Conservation (phyloP, 2,797 vertebrate species). For the Dromococcyx pavoninus region DNA sequence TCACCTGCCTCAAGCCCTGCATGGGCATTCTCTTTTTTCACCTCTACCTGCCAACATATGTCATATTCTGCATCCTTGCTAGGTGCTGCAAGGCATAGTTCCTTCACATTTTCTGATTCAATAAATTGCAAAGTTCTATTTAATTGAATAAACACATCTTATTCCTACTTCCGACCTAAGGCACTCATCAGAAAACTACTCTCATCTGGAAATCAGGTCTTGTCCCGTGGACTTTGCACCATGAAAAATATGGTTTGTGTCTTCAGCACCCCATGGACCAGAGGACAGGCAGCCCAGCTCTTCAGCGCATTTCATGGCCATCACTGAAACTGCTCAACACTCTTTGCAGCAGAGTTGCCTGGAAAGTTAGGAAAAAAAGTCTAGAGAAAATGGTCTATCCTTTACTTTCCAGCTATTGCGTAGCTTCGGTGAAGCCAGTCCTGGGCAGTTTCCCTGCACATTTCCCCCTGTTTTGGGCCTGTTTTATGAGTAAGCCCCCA, state of each 20-base stretch:
- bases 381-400: background rate
- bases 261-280: background rate
- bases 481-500: background rate
- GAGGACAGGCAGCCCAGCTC: background rate
- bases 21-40: fast-evolving
- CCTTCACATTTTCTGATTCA: background rate
- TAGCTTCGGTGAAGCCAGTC: background rate
- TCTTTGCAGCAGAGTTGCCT: background rate
- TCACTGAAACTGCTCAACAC: fast-evolving
- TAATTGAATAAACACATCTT: background rate
- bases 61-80: background rate
- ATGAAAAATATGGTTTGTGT: fast-evolving
- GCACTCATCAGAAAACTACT: background rate
- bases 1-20: background rate
- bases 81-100: background rate
- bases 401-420: background rate
- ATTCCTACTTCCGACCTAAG: background rate
- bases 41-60: background rate
- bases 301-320: fast-evolving
- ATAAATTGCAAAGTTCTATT: background rate
- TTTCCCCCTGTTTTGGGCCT: fast-evolving
- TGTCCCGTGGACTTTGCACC: background rate
- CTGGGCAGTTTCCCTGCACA: background rate
- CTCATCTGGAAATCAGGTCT: background rate
- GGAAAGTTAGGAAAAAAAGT: background rate